Percentiles rank a stretch among this genome's conserved stretches.
Evolutionary conservation across 2,797 vertebrate species (phyloP).

Genomic region (Enteromius trimaculatus): DNA sequence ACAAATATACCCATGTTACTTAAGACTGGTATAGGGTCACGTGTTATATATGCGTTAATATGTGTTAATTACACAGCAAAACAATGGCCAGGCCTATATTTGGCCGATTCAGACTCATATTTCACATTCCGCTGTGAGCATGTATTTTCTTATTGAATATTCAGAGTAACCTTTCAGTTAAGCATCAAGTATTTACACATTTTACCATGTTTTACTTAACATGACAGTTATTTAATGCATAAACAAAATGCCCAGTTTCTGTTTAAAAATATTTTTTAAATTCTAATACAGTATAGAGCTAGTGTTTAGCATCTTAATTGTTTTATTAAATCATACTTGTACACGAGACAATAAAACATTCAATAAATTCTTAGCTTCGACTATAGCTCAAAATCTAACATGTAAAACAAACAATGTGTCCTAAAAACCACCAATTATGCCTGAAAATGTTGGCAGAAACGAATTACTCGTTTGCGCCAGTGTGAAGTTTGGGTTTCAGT

Average conservation of each 20-base stretch:
- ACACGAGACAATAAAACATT: too few relatives aligned
- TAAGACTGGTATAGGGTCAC: too few relatives aligned
- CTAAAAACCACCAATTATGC: not conserved
- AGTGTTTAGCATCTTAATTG: not conserved
- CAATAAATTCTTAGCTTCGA: not conserved
- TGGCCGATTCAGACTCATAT: not conserved
- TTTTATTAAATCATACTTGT: not conserved
- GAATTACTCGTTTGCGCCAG: not conserved
- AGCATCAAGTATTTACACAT: not conserved
- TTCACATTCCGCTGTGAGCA: not conserved
- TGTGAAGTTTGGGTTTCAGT: not conserved
- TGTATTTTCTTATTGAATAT: not conserved
- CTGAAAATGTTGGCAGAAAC: not conserved
- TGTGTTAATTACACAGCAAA: not conserved
- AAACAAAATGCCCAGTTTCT: not conserved
- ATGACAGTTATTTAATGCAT: not conserved
- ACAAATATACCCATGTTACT: too few relatives aligned
- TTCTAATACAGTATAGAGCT: not conserved
- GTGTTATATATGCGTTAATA: too few relatives aligned
- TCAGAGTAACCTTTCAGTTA: not conserved
- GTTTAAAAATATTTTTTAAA: not conserved
- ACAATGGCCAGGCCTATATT: not conserved
- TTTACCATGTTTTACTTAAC: not conserved
- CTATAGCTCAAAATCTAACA: not conserved
- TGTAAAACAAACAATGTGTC: not conserved